These are phyloP conservation scores for Ectropis grisescens DNA, from an alignment of 1,140 invertebrate species.

Conservation along the genomic window DNA sequence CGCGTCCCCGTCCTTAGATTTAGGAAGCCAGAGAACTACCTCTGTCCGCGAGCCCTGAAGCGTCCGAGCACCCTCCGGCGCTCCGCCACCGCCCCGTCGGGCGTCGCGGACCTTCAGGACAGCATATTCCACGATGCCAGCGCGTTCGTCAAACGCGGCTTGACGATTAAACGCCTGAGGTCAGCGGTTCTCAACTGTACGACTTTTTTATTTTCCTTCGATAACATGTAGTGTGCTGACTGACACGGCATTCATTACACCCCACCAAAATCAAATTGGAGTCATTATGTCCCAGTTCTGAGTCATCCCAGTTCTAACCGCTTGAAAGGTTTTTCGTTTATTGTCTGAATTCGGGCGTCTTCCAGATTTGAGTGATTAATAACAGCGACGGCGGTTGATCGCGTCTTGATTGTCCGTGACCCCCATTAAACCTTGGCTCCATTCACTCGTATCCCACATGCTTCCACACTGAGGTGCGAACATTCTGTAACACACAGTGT, in stretches of 20 bases:
- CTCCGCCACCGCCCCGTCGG: conserved; percentile 55
- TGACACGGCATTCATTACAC: conserved; percentile 45
- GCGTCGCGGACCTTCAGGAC: conserved; percentile 45
- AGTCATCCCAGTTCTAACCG: too few relatives aligned
- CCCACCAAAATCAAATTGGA: too few relatives aligned
- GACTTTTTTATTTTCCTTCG: conserved; percentile 45
- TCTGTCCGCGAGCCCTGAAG: conserved; percentile 46
- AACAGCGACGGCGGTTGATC: too few relatives aligned
- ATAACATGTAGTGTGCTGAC: conserved; percentile 60
- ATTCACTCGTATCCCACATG: too few relatives aligned
- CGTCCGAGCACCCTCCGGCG: conserved; percentile 41
- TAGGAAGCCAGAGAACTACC: conserved; percentile 68
- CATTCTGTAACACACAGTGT: background rate
- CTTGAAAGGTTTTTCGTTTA: too few relatives aligned
- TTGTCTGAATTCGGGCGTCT: too few relatives aligned
- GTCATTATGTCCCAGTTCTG: too few relatives aligned
- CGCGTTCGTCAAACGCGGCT: conserved; percentile 60
- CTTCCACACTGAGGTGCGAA: background rate
- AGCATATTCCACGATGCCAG: conserved; percentile 60
- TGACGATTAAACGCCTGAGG: conserved; percentile 69
- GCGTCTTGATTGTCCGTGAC: conserved; percentile 15
- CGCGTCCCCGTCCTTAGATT: conserved; percentile 56
- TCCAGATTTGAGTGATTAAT: too few relatives aligned
- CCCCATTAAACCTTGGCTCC: background rate
- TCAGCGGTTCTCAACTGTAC: conserved; percentile 58